These are phyloP conservation scores for Nautilus pompilius DNA, from an alignment of 1,140 invertebrate species.

Conservation along the genomic window DNA sequence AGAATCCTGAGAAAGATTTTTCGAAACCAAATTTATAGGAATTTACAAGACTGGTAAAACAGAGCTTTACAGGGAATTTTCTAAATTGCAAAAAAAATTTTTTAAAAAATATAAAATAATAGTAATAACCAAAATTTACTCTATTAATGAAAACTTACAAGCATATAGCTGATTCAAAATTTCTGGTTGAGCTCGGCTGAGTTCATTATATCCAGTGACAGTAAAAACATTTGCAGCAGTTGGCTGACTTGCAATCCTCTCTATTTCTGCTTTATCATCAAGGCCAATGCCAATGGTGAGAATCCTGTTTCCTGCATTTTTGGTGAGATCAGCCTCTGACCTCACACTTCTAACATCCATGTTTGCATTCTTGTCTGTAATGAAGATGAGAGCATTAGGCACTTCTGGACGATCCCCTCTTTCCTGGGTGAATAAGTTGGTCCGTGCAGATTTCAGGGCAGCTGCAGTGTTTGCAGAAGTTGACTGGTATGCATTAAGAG, in stretches of 20 bases:
- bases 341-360: slow-evolving; percentile 6
- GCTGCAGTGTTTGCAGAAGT: slow-evolving; percentile 7
- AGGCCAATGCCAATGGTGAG: slow-evolving; percentile 29
- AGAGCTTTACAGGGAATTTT: no score
- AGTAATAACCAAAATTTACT: no score
- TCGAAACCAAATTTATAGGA: no score
- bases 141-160: no score
- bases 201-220: slow-evolving; percentile 22
- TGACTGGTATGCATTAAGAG: slow-evolving; percentile 5
- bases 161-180: slow-evolving; percentile 26
- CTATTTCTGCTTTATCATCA: slow-evolving; percentile 22
- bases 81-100: no score
- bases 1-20: no score
- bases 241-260: slow-evolving; percentile 15
- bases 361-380: slow-evolving; percentile 15
- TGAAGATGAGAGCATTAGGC: slow-evolving; percentile 17
- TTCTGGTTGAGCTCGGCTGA: slow-evolving; percentile 16
- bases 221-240: slow-evolving; percentile 17
- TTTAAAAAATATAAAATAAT: no score
- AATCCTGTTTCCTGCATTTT: slow-evolving; percentile 18
- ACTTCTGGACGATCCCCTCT: slow-evolving; percentile 9
- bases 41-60: no score
- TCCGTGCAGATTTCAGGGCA: slow-evolving; percentile 6
- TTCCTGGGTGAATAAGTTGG: slow-evolving; percentile 8
- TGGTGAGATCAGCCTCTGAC: slow-evolving; percentile 6